Percentiles rank a stretch among this genome's conserved stretches.
phyloP scores from a whole-genome alignment of 2,113 vertebrate species.

The Hemiscyllium ocellatum region DNA sequence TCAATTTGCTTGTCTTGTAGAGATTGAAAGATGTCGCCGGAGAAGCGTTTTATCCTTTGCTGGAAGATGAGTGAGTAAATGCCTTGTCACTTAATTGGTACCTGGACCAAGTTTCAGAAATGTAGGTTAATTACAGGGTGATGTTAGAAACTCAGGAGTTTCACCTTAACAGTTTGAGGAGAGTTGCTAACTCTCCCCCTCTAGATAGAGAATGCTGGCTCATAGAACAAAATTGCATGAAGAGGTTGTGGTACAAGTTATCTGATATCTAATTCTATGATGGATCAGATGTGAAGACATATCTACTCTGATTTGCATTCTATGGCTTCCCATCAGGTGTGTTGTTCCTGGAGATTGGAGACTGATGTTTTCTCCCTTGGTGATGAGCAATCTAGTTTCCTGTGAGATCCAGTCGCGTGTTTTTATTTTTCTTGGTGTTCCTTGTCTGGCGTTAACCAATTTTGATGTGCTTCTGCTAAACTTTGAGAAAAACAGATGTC shows the following conservation, averaged over 20 bases:
- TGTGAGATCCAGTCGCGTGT: too few relatives aligned
- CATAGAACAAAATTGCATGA: neutral
- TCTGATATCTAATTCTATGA: neutral
- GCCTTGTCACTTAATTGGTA: neutral
- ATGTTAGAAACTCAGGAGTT: neutral
- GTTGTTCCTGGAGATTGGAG: too few relatives aligned
- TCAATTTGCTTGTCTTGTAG: conserved; percentile 51
- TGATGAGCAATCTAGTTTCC: too few relatives aligned
- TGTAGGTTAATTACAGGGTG: neutral
- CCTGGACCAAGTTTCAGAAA: neutral
- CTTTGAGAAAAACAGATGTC: neutral
- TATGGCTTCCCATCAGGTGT: too few relatives aligned
- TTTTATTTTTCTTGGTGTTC: neutral
- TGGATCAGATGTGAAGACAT: neutral
- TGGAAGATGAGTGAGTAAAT: conserved; percentile 89
- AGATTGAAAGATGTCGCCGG: conserved; percentile 91
- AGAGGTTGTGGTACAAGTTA: neutral
- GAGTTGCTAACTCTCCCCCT: neutral
- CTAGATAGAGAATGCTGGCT: neutral
- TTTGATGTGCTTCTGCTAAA: neutral
- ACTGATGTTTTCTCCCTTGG: too few relatives aligned
- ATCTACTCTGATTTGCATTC: neutral
- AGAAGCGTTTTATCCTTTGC: conserved; percentile 87
- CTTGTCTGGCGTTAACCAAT: neutral
- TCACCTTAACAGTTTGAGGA: neutral